A percentile compares a stretch with the other conserved stretches of the same genome.
Evolutionary conservation across 2,797 vertebrate species (phyloP).

Genomic region (Arnoldichthys spilopterus): DNA sequence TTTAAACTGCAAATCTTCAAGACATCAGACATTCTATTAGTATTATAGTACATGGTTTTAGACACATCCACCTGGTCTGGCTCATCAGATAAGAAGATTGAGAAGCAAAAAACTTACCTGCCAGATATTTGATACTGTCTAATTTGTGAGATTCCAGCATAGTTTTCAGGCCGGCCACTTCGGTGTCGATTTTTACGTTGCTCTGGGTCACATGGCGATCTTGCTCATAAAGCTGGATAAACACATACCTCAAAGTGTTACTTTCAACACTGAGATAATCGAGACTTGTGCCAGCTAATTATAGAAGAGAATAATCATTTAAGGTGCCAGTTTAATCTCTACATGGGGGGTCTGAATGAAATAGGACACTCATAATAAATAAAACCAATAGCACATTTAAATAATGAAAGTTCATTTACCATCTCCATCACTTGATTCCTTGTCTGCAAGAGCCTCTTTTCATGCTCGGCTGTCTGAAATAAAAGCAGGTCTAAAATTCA

Average conservation of each 20-base stretch:
- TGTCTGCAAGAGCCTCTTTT: conserved; percentile 87
- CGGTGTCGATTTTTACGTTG: conserved; percentile 94
- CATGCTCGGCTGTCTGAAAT: conserved; percentile 86
- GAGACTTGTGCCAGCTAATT: neutral
- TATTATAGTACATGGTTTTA: too few species aligned
- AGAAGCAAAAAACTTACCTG: conserved; percentile 78
- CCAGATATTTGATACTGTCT: conserved; percentile 96
- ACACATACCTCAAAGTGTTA: neutral
- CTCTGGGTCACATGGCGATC: conserved; percentile 88
- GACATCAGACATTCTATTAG: too few species aligned
- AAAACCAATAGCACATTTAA: too few species aligned
- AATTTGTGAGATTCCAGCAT: conserved; percentile 96
- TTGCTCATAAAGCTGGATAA: conserved; percentile 85
- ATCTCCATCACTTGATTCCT: conserved; percentile 89
- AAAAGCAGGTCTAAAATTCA: conserved; percentile 5
- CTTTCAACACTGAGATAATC: neutral
- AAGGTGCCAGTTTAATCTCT: neutral
- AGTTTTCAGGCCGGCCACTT: conserved; percentile 95
- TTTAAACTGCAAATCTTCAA: too few species aligned
- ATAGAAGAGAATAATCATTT: neutral
- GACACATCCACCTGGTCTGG: too few species aligned
- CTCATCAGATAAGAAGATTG: too few species aligned
- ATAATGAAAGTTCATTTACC: conserved; percentile 77
- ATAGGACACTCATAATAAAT: neutral
- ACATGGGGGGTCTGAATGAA: neutral